A percentile compares a stretch with the other conserved stretches of the same genome.
These are phyloP conservation scores for Orthonevra nobilis DNA, from an alignment of 2,888 invertebrate species.

Conservation along the genomic window DNA sequence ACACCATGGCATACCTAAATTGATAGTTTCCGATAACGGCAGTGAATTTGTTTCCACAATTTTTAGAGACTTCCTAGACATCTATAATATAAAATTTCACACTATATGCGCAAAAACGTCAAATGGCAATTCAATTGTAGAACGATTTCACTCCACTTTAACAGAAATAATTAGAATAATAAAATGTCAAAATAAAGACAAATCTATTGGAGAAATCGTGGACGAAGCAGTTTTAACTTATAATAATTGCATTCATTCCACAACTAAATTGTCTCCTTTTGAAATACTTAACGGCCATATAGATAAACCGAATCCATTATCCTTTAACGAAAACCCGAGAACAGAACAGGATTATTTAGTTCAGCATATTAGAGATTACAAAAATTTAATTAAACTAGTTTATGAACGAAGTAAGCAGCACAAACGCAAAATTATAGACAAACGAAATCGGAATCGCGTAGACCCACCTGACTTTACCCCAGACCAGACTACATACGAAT, in stretches of 20 bases:
- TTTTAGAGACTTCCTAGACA: constrained; percentile 37
- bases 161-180: constrained; percentile 2
- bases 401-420: constrained; percentile 23
- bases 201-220: constrained; percentile 18
- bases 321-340: constrained; percentile 2
- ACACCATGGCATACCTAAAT: too few species aligned
- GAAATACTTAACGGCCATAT: constrained; percentile 58
- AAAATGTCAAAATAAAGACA: neutral
- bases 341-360: constrained; percentile 41
- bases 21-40: too few species aligned
- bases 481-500: neutral
- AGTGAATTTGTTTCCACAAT: too few species aligned
- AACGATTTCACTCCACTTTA: constrained; percentile 6
- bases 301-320: neutral
- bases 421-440: constrained; percentile 12
- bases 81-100: constrained; percentile 23
- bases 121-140: constrained; percentile 14
- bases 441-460: constrained; percentile 36
- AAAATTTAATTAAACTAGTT: constrained; percentile 26
- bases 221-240: too few species aligned
- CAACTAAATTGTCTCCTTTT: constrained; percentile 47
- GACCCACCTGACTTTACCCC: neutral
- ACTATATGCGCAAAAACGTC: too few species aligned
- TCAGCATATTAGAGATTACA: constrained; percentile 23
- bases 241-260: too few species aligned